Evolutionary conservation across 2,113 vertebrate species (phyloP), one percentile per base, ranked within the genome.

Genomic region (Phrynosoma blainvillii): DNA sequence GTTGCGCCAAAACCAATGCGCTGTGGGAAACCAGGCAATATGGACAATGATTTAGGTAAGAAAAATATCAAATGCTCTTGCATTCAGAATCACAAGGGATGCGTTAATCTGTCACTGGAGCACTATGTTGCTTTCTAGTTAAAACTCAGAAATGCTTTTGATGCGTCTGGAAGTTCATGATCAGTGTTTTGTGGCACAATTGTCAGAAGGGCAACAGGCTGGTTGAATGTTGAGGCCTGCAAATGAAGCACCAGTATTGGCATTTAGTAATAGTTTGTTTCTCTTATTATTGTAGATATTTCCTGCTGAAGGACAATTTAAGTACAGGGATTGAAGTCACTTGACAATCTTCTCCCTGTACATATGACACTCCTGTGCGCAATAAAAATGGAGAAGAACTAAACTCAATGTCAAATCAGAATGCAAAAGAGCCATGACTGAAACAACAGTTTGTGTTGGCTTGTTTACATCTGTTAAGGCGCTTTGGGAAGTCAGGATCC

Each of bases 401-500:
- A 89, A 92, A 84, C 30, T 83, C 80, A 89, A 1, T 52, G 25
- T 81, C 62, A 47, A 83, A 74, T 77, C 88, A 62, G 80, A 89
- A 91, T 92, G 95, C 92, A 85, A 90, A 84, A 92, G 83, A 95
- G 92, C 89, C 94, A 98, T 98, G 98, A 94, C 96, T 84, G 97
- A 96, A 85, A 96, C 96, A 84, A 93, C 89, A 3, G 92, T 95
- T 78, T 97, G 96, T 5, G n/a, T 93, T 27, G 96, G 97, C 80
- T 96, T 98, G 0, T 98, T 99, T 89, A 94, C 91, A 93, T 96
- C 98, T 87, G 97, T 98, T 82, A 99, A 98, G 91, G 93, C 97
- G 73, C 96, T 99, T 68, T 99, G 98, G 98, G 98, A 99, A 95
- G 97, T 95, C 36, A 97, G 98, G 94, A 99, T 99, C 94, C 95